Percentiles rank a stretch among this genome's conserved stretches.
phyloP scores from a whole-genome alignment of 2,113 vertebrate species.

The Xenopus borealis region DNA sequence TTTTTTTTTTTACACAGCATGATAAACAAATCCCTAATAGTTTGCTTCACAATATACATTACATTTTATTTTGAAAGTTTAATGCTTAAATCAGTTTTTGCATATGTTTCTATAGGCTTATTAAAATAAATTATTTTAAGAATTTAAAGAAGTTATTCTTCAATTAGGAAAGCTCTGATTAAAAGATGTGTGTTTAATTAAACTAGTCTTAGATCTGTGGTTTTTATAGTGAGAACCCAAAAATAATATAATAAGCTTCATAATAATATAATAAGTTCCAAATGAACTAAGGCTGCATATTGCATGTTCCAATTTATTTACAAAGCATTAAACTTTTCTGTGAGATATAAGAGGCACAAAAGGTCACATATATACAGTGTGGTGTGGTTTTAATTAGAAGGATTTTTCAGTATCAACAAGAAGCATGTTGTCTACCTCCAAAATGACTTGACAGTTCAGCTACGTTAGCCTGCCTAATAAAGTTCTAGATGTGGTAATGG shows the following conservation, averaged over 20 bases:
- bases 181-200: no score
- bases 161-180: no score
- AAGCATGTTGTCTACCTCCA: constrained; percentile 23
- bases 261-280: constrained; percentile 9
- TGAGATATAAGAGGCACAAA: constrained; percentile 32
- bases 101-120: no score
- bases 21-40: no score
- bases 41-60: no score
- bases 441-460: constrained; percentile 22
- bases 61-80: no score
- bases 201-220: no score
- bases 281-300: constrained; percentile 16
- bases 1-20: no score
- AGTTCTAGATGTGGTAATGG: constrained; percentile 33
- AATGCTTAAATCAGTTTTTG: no score
- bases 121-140: no score
- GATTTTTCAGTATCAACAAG: constrained; percentile 45
- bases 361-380: constrained; percentile 40
- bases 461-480: constrained; percentile 34
- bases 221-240: no score
- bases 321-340: constrained; percentile 31
- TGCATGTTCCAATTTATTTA: constrained; percentile 39
- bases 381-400: constrained; percentile 46
- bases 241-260: not conserved
- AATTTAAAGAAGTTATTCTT: no score